Percentiles rank a stretch among this genome's conserved stretches.
Conservation (phyloP, 92 coral and sea anemone species). For the Epizoanthus fatuus region DNA sequence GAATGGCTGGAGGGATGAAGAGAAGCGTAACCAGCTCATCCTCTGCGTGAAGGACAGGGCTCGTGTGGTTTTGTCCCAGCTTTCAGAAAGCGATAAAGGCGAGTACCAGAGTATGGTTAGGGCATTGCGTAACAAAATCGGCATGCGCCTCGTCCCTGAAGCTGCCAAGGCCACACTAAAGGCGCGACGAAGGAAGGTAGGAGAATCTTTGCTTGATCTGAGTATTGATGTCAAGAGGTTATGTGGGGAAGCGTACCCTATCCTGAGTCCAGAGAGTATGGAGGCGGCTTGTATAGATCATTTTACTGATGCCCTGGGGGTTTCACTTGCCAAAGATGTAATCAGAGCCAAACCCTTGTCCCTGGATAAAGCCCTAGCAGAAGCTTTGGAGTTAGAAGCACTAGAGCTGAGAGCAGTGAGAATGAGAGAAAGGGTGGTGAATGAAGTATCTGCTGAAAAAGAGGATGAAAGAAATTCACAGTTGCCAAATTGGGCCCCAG, state of each 20-base stretch:
- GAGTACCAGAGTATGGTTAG: conserved; percentile 25
- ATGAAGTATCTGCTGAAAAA: conserved; percentile 21
- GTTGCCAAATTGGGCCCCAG: conserved; percentile 42
- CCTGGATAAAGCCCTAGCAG: conserved; percentile 49
- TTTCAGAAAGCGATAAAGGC: conserved; percentile 18
- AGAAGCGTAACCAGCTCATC: conserved; percentile 40
- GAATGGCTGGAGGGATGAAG: conserved; percentile 34
- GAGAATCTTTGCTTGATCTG: conserved; percentile 35
- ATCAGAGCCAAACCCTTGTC: conserved; percentile 33
- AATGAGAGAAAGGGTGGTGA: conserved; percentile 41
- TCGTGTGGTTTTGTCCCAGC: conserved; percentile 35
- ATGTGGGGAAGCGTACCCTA: conserved; percentile 38
- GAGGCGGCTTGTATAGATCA: conserved; percentile 48
- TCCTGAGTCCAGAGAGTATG: conserved; percentile 29
- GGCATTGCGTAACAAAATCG: conserved; percentile 28
- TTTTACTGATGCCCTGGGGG: conserved; percentile 47
- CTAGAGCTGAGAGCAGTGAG: conserved; percentile 36
- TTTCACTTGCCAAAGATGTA: conserved; percentile 44
- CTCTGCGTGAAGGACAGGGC: conserved; percentile 21
- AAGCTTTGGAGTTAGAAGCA: conserved; percentile 46
- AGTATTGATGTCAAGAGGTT: conserved; percentile 39
- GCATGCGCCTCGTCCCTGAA: conserved; percentile 38
- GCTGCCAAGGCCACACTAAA: conserved; percentile 44
- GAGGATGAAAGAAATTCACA: background rate
- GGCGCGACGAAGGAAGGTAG: conserved; percentile 47